A percentile compares a stretch with the other conserved stretches of the same genome.
Conservation (phyloP, 2,888 invertebrate genomes). For the Drosophila eohydei region DNA sequence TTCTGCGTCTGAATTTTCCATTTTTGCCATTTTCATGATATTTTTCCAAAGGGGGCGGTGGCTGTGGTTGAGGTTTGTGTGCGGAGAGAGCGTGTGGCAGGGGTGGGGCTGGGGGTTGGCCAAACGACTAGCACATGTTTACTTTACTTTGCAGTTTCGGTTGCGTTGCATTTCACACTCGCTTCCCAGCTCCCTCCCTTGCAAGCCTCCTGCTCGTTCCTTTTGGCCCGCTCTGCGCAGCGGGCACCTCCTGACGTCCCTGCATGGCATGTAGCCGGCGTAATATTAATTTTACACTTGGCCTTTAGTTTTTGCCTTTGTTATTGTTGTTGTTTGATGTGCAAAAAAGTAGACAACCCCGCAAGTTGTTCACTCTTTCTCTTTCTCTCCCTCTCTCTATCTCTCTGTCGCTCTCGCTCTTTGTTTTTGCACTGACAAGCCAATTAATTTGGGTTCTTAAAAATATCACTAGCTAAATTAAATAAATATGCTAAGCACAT, state of each 20-base stretch:
- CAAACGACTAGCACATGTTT: conserved; percentile 82
- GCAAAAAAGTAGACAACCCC: conserved; percentile 55
- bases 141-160: conserved; percentile 80
- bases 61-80: conserved; percentile 14
- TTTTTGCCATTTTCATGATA: conserved; percentile 78
- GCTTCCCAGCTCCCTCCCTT: conserved; percentile 2
- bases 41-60: conserved; percentile 54
- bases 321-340: conserved; percentile 37
- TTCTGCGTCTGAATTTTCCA: conserved; percentile 74
- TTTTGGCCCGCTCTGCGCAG: neutral
- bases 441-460: conserved; percentile 78
- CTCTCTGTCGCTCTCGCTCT: conserved; percentile 1
- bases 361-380: conserved; percentile 21
- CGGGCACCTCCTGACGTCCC: conserved; percentile 1
- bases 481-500: conserved; percentile 72
- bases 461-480: conserved; percentile 76
- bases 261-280: conserved; percentile 52
- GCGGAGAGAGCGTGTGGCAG: neutral
- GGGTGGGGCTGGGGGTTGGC: conserved; percentile 20
- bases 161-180: conserved; percentile 69
- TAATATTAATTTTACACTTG: conserved; percentile 84
- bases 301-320: conserved; percentile 78
- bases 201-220: neutral
- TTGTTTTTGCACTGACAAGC: conserved; percentile 59
- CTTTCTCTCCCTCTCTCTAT: neutral